A percentile compares a stretch with the other conserved stretches of the same genome.
Evolutionary conservation across 53 echinoderm and acorn worm species (phyloP).

Genomic region (Stichopus horrens): DNA sequence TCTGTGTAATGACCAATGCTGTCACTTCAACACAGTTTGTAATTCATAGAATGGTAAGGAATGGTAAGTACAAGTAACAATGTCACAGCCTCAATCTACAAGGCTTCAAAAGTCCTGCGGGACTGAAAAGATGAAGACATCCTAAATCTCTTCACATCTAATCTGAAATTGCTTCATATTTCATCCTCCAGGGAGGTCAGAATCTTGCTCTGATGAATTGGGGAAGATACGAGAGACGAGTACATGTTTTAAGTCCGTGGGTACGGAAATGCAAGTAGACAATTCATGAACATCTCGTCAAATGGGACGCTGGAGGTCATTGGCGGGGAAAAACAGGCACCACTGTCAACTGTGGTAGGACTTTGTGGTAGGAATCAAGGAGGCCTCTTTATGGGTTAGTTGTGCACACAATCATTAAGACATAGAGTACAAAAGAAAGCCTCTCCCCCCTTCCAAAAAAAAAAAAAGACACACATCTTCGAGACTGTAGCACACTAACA

Average conservation of each 20-base stretch:
- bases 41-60: too few relatives aligned
- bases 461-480: too few relatives aligned
- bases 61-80: too few relatives aligned
- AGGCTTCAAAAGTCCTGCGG: background rate
- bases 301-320: background rate
- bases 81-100: background rate
- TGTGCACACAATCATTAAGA: too few relatives aligned
- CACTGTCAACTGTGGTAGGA: too few relatives aligned
- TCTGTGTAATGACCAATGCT: too few relatives aligned
- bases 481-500: too few relatives aligned
- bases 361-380: too few relatives aligned
- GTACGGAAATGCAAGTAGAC: background rate
- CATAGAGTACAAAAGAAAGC: too few relatives aligned
- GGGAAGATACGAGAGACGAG: background rate
- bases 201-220: background rate
- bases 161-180: constrained; percentile 20
- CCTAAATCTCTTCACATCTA: background rate
- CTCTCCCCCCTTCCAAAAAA: too few relatives aligned
- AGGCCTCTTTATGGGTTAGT: too few relatives aligned
- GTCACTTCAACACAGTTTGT: too few relatives aligned
- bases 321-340: background rate
- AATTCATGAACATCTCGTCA: background rate
- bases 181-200: background rate
- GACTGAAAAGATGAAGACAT: background rate
- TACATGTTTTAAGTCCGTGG: background rate